Evolutionary conservation across 2,113 vertebrate genomes (phyloP).

Genomic region (Tetrax tetrax): DNA sequence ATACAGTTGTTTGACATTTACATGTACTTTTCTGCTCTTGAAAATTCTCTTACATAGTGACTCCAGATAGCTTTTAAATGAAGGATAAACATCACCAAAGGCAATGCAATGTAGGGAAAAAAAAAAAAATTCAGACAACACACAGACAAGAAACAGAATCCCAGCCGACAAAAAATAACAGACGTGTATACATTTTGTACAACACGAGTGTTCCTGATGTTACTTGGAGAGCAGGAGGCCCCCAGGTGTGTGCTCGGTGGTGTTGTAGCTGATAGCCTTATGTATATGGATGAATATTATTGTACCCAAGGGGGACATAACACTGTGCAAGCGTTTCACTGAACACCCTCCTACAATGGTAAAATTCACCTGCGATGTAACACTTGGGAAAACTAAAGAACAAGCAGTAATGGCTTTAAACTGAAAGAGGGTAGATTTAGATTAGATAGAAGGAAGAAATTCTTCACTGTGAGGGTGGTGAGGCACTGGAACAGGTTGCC

Average conservation of each 20-base stretch:
- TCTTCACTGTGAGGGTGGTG: too few species aligned
- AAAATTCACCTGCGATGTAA: background rate
- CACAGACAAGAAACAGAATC: background rate
- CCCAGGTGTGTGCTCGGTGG: background rate
- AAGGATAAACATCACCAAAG: background rate
- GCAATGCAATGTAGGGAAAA: background rate
- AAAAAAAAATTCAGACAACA: background rate
- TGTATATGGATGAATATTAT: background rate
- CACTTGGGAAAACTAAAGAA: background rate
- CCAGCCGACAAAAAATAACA: background rate
- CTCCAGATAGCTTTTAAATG: background rate
- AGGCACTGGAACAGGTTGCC: too few species aligned
- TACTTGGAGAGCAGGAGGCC: background rate
- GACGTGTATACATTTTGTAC: background rate
- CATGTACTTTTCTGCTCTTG: background rate
- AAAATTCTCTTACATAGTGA: background rate
- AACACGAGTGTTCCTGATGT: background rate
- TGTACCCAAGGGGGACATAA: background rate
- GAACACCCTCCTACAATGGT: background rate
- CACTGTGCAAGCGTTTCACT: background rate
- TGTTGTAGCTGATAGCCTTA: background rate
- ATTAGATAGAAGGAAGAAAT: too few species aligned
- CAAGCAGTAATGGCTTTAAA: too few species aligned
- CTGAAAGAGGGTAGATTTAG: too few species aligned
- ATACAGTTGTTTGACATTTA: slow-evolving; percentile 30